Evolutionary conservation across 2,888 invertebrate genomes (phyloP).

Genomic region (Smittia sp.): DNA sequence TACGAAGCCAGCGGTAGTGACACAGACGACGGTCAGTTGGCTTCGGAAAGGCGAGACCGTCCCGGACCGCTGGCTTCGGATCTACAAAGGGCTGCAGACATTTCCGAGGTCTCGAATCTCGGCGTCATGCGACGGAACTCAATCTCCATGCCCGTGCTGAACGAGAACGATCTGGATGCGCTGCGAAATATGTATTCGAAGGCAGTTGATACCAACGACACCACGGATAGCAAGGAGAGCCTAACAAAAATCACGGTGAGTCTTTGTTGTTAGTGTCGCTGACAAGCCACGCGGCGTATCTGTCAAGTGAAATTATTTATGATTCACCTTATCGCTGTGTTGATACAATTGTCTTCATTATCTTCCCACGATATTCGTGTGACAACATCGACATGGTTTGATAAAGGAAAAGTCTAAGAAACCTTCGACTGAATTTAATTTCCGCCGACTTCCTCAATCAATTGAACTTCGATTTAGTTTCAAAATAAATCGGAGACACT

Average conservation of each 20-base stretch:
- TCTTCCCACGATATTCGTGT: background rate
- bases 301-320: background rate
- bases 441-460: too few species aligned
- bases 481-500: too few species aligned
- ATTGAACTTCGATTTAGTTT: too few species aligned
- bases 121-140: conserved; percentile 33
- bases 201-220: background rate
- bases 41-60: conserved; percentile 17
- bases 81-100: background rate
- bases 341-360: background rate
- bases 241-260: conserved; percentile 30
- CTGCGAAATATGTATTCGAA: conserved; percentile 23
- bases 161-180: conserved; percentile 26
- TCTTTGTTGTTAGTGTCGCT: conserved; percentile 2
- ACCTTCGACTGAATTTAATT: too few species aligned
- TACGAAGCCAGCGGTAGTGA: conserved; percentile 19
- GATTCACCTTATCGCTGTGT: background rate
- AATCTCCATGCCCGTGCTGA: conserved; percentile 31
- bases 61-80: conserved; percentile 22
- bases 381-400: background rate
- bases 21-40: background rate
- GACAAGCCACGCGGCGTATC: background rate
- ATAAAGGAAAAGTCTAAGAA: too few species aligned
- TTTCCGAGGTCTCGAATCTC: background rate
- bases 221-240: conserved; percentile 2